A percentile compares a stretch with the other conserved stretches of the same genome.
phyloP scores from a whole-genome alignment of 2,888 invertebrate species.

The Conistra vaccinii region DNA sequence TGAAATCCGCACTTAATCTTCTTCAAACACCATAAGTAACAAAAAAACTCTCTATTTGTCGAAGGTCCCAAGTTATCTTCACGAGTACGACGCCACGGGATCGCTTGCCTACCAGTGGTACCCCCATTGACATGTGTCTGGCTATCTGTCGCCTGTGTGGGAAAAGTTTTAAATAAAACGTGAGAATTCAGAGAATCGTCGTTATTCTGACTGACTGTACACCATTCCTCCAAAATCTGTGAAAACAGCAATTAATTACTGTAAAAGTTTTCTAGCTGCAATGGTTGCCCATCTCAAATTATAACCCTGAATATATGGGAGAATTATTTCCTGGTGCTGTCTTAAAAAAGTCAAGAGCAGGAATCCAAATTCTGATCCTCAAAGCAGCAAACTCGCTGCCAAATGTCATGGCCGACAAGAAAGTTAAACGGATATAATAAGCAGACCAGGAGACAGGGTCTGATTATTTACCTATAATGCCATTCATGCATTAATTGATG shows the following conservation, averaged over 20 bases:
- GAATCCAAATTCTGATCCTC: background rate
- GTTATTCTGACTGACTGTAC: conserved; percentile 1
- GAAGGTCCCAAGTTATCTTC: conserved; percentile 42
- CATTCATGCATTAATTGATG: background rate
- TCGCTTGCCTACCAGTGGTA: conserved; percentile 47
- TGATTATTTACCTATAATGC: background rate
- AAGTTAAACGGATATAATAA: too few relatives aligned
- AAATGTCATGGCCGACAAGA: background rate
- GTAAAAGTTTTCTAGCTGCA: background rate
- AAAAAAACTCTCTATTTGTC: conserved; percentile 29
- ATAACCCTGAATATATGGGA: background rate
- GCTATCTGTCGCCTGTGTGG: conserved; percentile 35
- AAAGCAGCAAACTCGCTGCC: background rate
- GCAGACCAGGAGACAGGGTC: background rate
- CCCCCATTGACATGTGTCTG: conserved; percentile 43
- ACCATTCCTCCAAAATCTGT: background rate
- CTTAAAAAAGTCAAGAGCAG: background rate
- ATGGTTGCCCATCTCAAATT: background rate
- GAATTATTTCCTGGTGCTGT: background rate
- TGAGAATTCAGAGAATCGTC: conserved; percentile 25
- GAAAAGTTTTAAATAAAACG: conserved; percentile 20
- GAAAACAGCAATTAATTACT: background rate
- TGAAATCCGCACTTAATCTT: too few relatives aligned
- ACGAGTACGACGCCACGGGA: conserved; percentile 40
- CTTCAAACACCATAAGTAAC: conserved; percentile 19